phyloP scores from a whole-genome alignment of 2,888 invertebrate genomes.

The Cephalotes varians region DNA sequence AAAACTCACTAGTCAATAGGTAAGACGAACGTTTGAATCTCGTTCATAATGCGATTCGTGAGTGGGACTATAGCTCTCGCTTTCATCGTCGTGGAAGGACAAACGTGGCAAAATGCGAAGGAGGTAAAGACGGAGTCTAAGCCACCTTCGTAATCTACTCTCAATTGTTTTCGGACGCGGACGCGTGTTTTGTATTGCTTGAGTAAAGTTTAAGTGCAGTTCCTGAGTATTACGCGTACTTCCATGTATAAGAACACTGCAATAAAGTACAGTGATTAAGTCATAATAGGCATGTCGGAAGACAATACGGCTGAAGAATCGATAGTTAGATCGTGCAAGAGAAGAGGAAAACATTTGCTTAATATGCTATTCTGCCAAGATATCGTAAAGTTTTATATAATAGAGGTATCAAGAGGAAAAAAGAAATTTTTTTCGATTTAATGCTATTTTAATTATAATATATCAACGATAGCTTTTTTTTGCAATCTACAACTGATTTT shows the following conservation, averaged over 20 bases:
- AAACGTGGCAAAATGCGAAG: neutral
- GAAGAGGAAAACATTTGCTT: neutral
- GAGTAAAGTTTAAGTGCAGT: neutral
- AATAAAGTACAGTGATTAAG: neutral
- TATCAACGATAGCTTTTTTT: neutral
- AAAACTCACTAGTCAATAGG: neutral
- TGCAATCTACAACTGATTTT: neutral
- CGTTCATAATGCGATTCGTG: neutral
- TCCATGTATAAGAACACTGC: neutral
- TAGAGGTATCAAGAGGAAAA: neutral
- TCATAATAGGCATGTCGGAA: too few relatives aligned
- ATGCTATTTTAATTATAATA: neutral
- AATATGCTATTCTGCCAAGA: neutral
- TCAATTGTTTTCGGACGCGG: neutral
- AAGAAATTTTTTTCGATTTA: neutral
- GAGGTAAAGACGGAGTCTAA: neutral
- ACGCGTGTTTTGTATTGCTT: neutral
- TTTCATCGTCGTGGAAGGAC: conserved; percentile 18
- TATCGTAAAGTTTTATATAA: neutral
- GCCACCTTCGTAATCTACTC: neutral
- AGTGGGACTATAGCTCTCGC: conserved; percentile 15
- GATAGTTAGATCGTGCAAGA: neutral
- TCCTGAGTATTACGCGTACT: neutral
- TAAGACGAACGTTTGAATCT: too few relatives aligned
- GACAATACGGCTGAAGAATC: neutral